A percentile compares a stretch with the other conserved stretches of the same genome.
phyloP scores from a whole-genome alignment of 2,888 invertebrate genomes.

The Euproctis similis region DNA sequence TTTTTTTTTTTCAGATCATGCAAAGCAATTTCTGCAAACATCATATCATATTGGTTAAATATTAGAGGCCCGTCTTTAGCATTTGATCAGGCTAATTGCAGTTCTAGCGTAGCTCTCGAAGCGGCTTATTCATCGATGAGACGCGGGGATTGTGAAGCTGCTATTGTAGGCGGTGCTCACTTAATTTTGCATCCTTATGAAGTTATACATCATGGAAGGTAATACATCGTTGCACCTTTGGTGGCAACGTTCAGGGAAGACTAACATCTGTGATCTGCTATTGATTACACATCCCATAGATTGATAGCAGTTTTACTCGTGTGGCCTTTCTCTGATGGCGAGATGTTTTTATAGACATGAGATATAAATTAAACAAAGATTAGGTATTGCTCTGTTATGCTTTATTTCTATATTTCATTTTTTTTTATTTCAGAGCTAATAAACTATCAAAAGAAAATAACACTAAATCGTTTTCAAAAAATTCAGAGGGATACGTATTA shows the following conservation, averaged over 20 bases:
- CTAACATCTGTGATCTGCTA: no score
- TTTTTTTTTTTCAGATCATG: conserved; percentile 11
- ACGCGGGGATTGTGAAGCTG: conserved; percentile 49
- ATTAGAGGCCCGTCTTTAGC: conserved; percentile 40
- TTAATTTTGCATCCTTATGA: conserved; percentile 48
- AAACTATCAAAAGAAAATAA: no score
- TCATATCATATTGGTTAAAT: conserved; percentile 32
- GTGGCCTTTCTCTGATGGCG: no score
- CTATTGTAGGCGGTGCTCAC: conserved; percentile 74
- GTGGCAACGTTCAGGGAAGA: no score
- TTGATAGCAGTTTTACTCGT: no score
- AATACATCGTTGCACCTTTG: no score
- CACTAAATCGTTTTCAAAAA: conserved; percentile 88
- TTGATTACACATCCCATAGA: no score
- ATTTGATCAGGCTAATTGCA: conserved; percentile 34
- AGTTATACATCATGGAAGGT: conserved; percentile 25
- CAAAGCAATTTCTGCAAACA: conserved; percentile 35
- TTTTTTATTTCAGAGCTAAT: no score
- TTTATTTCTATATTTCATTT: no score
- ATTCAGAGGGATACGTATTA: conserved; percentile 81
- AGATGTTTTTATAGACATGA: no score
- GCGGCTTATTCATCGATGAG: conserved; percentile 34
- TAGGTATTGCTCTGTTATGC: no score
- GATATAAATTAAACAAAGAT: no score
- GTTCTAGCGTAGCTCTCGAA: conserved; percentile 34